Conservation (phyloP, 92 coral and sea anemone species). For the Chrysogorgia sp. region DNA sequence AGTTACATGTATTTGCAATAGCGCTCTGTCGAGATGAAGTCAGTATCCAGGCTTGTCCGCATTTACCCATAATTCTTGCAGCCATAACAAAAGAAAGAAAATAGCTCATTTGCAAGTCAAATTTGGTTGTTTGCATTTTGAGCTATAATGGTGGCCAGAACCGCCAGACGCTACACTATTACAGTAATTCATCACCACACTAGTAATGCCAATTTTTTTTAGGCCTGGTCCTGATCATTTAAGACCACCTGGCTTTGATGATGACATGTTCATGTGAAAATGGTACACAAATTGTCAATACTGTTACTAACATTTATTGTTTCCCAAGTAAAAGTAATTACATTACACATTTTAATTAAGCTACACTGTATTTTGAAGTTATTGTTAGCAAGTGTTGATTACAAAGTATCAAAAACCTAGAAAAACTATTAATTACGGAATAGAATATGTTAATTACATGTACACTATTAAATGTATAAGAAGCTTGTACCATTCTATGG, state of each 20-base stretch:
- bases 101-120: too few species aligned
- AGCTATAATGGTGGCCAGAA: too few species aligned
- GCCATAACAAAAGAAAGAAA: too few species aligned
- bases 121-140: too few species aligned
- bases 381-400: not conserved
- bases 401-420: not conserved
- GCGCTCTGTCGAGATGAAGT: too few species aligned
- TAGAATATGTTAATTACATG: too few species aligned
- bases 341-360: not conserved
- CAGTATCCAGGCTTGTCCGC: too few species aligned
- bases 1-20: too few species aligned
- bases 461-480: not conserved
- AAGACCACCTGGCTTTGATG: slow-evolving; percentile 93
- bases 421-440: not conserved
- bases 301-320: slow-evolving; percentile 30
- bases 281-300: not conserved
- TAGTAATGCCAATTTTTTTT: not conserved
- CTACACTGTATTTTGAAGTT: not conserved
- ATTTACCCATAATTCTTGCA: too few species aligned
- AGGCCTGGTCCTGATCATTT: slow-evolving; percentile 95
- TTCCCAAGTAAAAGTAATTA: not conserved
- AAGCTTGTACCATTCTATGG: not conserved
- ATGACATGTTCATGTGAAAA: slow-evolving; percentile 95
- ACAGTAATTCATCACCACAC: too few species aligned
- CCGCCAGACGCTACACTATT: too few species aligned